Conservation (phyloP, 1,140 invertebrate genomes). For the Drosophila trapezifrons region DNA sequence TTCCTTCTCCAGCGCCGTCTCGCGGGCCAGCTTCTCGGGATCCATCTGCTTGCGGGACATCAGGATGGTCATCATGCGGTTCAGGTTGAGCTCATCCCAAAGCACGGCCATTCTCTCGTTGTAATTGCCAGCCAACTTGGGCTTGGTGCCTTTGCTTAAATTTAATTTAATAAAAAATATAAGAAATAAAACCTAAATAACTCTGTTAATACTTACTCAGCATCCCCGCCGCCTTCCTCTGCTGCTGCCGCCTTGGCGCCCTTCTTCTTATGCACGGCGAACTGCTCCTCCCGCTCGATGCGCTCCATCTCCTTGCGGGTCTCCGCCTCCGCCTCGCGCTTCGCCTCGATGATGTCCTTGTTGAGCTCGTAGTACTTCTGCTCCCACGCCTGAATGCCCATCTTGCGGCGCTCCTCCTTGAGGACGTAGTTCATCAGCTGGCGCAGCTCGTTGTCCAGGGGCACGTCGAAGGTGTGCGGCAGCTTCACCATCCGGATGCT, state of each 20-base stretch:
- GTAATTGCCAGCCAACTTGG: constrained; percentile 32
- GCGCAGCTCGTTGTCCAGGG: constrained; percentile 61
- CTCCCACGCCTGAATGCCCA: constrained; percentile 71
- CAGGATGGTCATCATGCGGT: constrained; percentile 75
- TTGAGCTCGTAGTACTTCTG: constrained; percentile 77
- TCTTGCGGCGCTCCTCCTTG: constrained; percentile 70
- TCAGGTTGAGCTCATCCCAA: constrained; percentile 79
- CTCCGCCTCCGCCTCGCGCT: constrained; percentile 66
- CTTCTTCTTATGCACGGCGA: constrained; percentile 44
- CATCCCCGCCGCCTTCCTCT: constrained; percentile 15
- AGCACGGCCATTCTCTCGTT: constrained; percentile 68
- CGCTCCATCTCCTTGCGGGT: constrained; percentile 74
- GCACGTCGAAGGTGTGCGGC: constrained; percentile 84
- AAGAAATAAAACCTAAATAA: too few relatives aligned
- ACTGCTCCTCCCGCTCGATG: constrained; percentile 57
- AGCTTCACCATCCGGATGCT: constrained; percentile 86
- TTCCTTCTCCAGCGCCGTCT: constrained; percentile 79
- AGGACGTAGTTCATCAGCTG: constrained; percentile 61
- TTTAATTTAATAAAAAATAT: not conserved
- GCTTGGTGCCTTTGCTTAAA: constrained; percentile 4
- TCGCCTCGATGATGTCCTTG: constrained; percentile 81
- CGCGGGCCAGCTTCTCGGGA: constrained; percentile 72
- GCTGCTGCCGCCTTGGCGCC: constrained; percentile 26
- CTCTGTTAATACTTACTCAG: constrained; percentile 17
- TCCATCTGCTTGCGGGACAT: constrained; percentile 82